These are phyloP conservation scores for Hyla sarda DNA, from an alignment of 2,113 vertebrate genomes.

Conservation along the genomic window DNA sequence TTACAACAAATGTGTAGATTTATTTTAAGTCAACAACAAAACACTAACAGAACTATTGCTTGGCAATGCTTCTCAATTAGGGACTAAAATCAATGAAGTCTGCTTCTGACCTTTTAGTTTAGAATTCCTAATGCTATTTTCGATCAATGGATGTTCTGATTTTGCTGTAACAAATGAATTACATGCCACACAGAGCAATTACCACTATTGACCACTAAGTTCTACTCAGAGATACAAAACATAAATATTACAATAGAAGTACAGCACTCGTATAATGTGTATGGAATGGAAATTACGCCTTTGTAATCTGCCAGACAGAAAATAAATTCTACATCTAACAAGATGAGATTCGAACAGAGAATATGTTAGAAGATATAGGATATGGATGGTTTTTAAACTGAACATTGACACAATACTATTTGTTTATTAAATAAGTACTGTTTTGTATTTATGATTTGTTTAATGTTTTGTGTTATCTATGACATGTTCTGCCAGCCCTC, in stretches of 20 bases:
- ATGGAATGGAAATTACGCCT: neutral
- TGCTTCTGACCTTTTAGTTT: neutral
- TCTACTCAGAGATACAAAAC: neutral
- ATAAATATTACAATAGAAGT: neutral
- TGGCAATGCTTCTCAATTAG: neutral
- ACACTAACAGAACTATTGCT: neutral
- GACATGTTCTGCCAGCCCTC: too few relatives aligned
- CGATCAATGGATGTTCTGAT: slow-evolving; percentile 24
- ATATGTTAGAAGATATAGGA: too few relatives aligned
- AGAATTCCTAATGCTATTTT: slow-evolving; percentile 1
- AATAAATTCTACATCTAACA: too few relatives aligned
- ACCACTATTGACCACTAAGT: slow-evolving; percentile 1
- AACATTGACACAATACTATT: too few relatives aligned
- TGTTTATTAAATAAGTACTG: too few relatives aligned
- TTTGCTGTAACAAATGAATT: neutral
- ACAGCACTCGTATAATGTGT: neutral
- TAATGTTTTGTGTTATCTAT: too few relatives aligned
- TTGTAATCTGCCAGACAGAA: neutral
- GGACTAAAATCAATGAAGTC: slow-evolving; percentile 8
- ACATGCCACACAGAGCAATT: neutral
- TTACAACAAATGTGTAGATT: neutral
- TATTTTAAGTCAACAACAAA: neutral
- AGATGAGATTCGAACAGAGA: too few relatives aligned
- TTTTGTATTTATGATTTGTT: too few relatives aligned
- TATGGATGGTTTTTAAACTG: too few relatives aligned